Evolutionary conservation across 2,113 vertebrate genomes (phyloP), one percentile per base, ranked within the genome.

Genomic region (Globicephala melas): DNA sequence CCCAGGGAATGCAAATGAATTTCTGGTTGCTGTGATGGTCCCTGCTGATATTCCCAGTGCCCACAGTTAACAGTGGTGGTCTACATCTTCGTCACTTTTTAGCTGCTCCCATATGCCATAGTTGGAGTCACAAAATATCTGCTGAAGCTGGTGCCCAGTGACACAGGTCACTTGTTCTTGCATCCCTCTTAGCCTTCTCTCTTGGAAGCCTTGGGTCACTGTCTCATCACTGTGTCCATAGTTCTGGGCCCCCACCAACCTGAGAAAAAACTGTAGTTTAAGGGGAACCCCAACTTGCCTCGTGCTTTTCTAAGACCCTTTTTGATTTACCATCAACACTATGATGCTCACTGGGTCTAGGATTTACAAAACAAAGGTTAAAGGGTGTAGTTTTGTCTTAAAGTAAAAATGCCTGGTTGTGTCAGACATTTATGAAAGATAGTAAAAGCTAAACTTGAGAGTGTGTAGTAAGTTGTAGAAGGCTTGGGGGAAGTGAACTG

Each of bases 401-500:
- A 96, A 77, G 98, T 95, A 97, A 98, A 96, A 88, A 0, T 21
- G 95, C 91, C 97, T 87, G 96, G 77, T 86, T 97, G 65, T 58
- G 0, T 1, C 0, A 81, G 96, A 76, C 41, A 12, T 80, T 80
- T 58, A n/a, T 89, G 96, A 65, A 41, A 91, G 91, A 58, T 81
- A 67, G 95, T 94, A 95, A 96, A 98, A 97, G 97, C 97, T 98
- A 82, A 80, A 96, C 91, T 23, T 33, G 97, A 98, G 98, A 38
- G 96, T 94, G 0, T 62, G 26, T 62, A 92, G 99, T 95, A 99
- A 83, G 99, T 99, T 85, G 97, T 97, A 98, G 98, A 97, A 95
- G 96, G 97, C n/a, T 92, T 71, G 98, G 98, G 65, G 92, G 79
- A 95, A 62, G 65, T 90, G 77, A 90, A 85, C 63, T 60, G 92